Evolutionary conservation across 2,797 vertebrate genomes (phyloP).

Genomic region (Oceanodroma leucorhoa): DNA sequence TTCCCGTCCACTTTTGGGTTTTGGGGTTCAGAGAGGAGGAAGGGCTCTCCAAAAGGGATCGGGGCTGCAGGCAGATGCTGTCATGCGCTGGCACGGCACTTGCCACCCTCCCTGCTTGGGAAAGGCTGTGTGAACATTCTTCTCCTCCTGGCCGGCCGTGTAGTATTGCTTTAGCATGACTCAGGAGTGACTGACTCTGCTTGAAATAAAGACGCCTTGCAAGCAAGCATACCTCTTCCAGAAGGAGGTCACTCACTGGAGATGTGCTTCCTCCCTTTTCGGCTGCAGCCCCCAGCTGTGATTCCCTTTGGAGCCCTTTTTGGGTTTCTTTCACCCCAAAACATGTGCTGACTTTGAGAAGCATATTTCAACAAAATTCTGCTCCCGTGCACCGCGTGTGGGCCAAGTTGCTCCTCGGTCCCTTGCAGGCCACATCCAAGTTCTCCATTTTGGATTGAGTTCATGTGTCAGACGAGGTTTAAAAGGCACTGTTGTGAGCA

Average conservation of each 20-base stretch:
- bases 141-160: fast-evolving
- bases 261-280: neutral
- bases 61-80: fast-evolving
- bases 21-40: neutral
- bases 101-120: neutral
- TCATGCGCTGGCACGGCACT: fast-evolving
- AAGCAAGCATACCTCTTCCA: neutral
- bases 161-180: neutral
- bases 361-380: neutral
- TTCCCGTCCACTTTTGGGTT: fast-evolving
- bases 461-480: fast-evolving
- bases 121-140: neutral
- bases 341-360: neutral
- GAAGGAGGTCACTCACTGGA: neutral
- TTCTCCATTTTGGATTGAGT: neutral
- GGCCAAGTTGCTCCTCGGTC: neutral
- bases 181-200: neutral
- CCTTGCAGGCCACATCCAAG: neutral
- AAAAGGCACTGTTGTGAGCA: neutral
- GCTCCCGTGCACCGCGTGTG: fast-evolving
- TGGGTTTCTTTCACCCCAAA: neutral
- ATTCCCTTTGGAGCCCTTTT: neutral
- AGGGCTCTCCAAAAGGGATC: neutral
- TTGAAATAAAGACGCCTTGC: neutral
- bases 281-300: neutral